phyloP scores from a whole-genome alignment of 2,888 invertebrate genomes.

The Atherix ibis region DNA sequence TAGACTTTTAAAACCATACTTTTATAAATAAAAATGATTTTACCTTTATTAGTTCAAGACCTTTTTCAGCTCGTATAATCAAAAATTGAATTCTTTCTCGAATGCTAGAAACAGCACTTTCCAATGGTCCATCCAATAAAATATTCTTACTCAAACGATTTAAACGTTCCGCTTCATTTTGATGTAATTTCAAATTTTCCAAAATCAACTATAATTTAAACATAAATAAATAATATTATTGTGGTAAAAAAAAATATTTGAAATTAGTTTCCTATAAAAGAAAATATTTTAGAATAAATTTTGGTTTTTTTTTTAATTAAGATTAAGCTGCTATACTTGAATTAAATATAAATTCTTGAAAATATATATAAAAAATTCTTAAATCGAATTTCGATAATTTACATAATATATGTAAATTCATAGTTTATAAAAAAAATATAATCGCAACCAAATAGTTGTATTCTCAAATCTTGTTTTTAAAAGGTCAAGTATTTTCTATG shows the following conservation, averaged over 20 bases:
- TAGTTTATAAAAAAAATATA: no score
- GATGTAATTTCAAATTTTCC: conserved; percentile 49
- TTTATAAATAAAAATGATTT: conserved; percentile 13
- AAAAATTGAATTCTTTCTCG: conserved; percentile 49
- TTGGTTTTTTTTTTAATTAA: no score
- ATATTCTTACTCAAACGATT: conserved; percentile 45
- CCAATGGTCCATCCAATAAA: conserved; percentile 46
- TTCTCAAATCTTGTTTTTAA: no score
- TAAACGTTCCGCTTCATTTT: conserved; percentile 46
- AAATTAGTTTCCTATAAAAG: neutral
- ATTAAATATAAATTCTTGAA: no score
- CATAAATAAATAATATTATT: conserved; percentile 2
- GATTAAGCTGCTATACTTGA: no score
- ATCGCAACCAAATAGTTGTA: no score
- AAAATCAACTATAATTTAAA: conserved; percentile 46
- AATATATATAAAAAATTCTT: no score
- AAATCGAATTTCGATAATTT: no score
- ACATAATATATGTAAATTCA: no score
- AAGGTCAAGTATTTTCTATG: no score
- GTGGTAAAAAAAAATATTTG: neutral
- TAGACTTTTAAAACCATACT: no score
- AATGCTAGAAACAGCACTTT: conserved; percentile 32
- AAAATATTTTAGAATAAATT: no score
- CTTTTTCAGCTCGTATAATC: conserved; percentile 51
- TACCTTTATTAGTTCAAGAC: conserved; percentile 37